A percentile compares a stretch with the other conserved stretches of the same genome.
phyloP scores from a whole-genome alignment of 2,888 invertebrate genomes.

The Flexamia atlantica region DNA sequence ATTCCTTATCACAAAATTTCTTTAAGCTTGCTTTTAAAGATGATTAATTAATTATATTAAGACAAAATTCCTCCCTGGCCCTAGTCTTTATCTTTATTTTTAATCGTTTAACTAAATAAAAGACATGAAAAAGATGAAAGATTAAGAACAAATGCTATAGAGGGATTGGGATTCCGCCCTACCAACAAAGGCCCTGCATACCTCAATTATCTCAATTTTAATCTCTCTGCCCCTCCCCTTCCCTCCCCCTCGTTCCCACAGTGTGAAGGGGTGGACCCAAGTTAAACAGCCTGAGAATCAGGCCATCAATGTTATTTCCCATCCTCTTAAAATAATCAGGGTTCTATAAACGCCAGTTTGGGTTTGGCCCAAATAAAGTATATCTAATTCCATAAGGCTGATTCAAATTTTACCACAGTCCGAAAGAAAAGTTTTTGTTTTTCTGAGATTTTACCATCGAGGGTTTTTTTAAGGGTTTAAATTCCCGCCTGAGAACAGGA shows the following conservation, averaged over 20 bases:
- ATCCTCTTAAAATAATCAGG: not conserved
- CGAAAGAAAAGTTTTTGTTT: too few relatives aligned
- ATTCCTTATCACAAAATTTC: too few relatives aligned
- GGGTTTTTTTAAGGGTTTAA: too few relatives aligned
- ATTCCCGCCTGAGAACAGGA: too few relatives aligned
- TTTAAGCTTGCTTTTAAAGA: too few relatives aligned
- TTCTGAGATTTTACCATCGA: too few relatives aligned
- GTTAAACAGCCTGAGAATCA: not conserved
- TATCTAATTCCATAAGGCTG: too few relatives aligned
- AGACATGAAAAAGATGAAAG: not conserved
- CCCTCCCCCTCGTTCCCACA: not conserved
- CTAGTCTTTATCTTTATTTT: not conserved
- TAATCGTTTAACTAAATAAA: not conserved
- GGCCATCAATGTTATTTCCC: not conserved
- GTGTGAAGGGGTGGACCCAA: not conserved
- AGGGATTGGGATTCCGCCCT: not conserved
- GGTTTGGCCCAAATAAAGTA: too few relatives aligned
- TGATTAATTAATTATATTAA: too few relatives aligned
- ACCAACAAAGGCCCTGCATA: conserved; percentile 16
- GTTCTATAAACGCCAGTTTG: not conserved
- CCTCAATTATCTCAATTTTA: conserved; percentile 9
- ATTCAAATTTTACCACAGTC: too few relatives aligned
- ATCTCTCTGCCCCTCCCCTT: conserved; percentile 34
- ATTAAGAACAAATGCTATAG: conserved; percentile 20
- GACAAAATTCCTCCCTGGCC: too few relatives aligned